phyloP scores from a whole-genome alignment of 2,888 invertebrate species.

The Volucella bombylans region DNA sequence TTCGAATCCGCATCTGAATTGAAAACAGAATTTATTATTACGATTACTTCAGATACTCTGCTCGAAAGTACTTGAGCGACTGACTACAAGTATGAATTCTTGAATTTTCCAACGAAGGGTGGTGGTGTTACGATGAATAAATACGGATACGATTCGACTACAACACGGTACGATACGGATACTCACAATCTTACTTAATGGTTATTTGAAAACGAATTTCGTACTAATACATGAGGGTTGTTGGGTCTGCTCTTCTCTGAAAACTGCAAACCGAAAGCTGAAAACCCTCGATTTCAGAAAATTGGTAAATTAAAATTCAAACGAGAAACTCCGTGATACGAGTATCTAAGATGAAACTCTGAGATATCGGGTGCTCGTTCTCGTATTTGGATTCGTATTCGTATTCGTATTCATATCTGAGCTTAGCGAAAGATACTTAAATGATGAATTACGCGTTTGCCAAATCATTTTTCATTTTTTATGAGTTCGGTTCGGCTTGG shows the following conservation, averaged over 20 bases:
- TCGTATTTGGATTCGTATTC: too few species aligned
- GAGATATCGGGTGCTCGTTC: too few species aligned
- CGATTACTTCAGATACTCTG: slow-evolving; percentile 54
- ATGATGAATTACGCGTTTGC: slow-evolving; percentile 64
- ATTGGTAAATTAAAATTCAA: slow-evolving; percentile 66
- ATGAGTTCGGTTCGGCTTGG: not conserved
- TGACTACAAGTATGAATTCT: not conserved
- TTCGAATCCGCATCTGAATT: slow-evolving; percentile 51
- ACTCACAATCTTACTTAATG: slow-evolving; percentile 22
- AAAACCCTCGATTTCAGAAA: slow-evolving; percentile 19
- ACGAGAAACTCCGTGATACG: slow-evolving; percentile 25
- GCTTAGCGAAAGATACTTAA: slow-evolving; percentile 40
- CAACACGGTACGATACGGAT: too few species aligned
- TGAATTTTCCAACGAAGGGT: slow-evolving; percentile 23
- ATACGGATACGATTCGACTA: too few species aligned
- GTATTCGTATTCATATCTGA: not conserved
- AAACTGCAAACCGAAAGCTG: slow-evolving; percentile 4
- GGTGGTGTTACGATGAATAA: not conserved
- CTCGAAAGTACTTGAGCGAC: too few species aligned
- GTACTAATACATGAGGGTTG: slow-evolving; percentile 18
- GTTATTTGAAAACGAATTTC: slow-evolving; percentile 52
- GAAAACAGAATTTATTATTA: slow-evolving; percentile 69
- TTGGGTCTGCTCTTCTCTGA: not conserved
- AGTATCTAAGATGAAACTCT: too few species aligned
- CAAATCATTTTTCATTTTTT: slow-evolving; percentile 61